These are phyloP conservation scores for Papilio machaon DNA, from an alignment of 1,140 invertebrate genomes.

Conservation along the genomic window DNA sequence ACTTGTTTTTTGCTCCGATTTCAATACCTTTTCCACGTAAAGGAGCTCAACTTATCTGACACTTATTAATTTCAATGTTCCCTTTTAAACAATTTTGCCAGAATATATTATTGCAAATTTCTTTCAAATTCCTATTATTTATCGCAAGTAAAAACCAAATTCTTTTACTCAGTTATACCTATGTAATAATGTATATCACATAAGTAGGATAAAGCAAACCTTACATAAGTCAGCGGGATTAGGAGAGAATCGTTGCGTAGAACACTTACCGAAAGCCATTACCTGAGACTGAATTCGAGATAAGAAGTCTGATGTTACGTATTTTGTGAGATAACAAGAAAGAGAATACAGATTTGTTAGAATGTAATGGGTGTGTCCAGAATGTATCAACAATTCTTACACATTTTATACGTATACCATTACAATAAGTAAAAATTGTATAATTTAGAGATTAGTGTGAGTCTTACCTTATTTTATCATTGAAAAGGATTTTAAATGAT, in stretches of 20 bases:
- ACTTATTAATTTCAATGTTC: no score
- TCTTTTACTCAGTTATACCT: background rate
- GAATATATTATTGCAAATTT: background rate
- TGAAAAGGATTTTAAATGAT: no score
- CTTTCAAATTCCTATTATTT: background rate
- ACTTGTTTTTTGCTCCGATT: no score
- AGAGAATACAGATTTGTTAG: constrained; percentile 22
- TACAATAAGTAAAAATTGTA: background rate
- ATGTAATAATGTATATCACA: background rate
- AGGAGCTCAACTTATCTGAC: no score
- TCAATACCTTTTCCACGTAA: no score
- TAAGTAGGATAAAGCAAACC: background rate
- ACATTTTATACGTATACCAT: background rate
- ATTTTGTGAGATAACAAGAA: constrained; percentile 18
- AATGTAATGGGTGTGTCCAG: constrained; percentile 3
- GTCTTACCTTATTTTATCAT: no score
- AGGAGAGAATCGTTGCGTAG: constrained; percentile 27
- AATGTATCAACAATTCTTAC: background rate
- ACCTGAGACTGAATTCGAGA: constrained; percentile 29
- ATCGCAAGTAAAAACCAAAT: background rate
- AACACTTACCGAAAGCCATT: constrained; percentile 35
- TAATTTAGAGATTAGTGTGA: no score
- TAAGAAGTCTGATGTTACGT: constrained; percentile 32
- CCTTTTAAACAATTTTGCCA: no score
- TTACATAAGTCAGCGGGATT: constrained; percentile 15